Evolutionary conservation across 2,797 vertebrate species (phyloP), one percentile per base, ranked within the genome.

Genomic region (Choloepus didactylus): DNA sequence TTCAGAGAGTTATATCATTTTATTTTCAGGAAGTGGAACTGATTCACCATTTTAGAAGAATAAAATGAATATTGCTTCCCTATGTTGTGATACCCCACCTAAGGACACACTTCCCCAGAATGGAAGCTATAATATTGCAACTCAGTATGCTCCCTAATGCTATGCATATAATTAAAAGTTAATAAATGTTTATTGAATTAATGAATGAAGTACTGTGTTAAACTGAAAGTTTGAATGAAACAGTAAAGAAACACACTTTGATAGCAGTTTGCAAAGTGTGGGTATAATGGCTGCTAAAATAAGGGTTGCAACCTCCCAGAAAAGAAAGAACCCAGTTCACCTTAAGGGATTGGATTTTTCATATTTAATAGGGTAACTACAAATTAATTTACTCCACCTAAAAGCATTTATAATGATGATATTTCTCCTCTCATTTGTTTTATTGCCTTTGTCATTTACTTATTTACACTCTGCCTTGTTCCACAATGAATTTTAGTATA

Each of bases 1-100:
- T 94, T 29, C 54, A 95, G 56, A 76, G 23, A 94, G 6, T 95
- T 76, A 29, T 46, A 60, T 62, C 27, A 75, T 62, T 90, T 90
- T 72, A 76, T 94, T 93, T 80, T 89, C 81, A 73, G 51, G 41
- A 94, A 5, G 38, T 67, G 29, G n/a, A 88, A 76, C 10, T 88
- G 49, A 86, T 31, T 51, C 41, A 72, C 44, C 35, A 16, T 85
- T 80, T 85, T n/a, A 51, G 41, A 89, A 51, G 81, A 91, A 38
- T 62, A 23, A 3, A 67, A 86, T 84, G 38, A 86, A 51, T 70
- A 62, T 83, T 64, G 46, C 49, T 25, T 38, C 11, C 6, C 11
- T 87, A 12, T 82, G 23, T 51, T 79, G 56, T 64, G 41, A 80
- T 62, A 27, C 11, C 54, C 5, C 31, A 60, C 12, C 76, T 11